Percentiles rank a stretch among this genome's conserved stretches.
These are phyloP conservation scores for Climacteris rufus DNA, from an alignment of 2,113 vertebrate species.

Conservation along the genomic window DNA sequence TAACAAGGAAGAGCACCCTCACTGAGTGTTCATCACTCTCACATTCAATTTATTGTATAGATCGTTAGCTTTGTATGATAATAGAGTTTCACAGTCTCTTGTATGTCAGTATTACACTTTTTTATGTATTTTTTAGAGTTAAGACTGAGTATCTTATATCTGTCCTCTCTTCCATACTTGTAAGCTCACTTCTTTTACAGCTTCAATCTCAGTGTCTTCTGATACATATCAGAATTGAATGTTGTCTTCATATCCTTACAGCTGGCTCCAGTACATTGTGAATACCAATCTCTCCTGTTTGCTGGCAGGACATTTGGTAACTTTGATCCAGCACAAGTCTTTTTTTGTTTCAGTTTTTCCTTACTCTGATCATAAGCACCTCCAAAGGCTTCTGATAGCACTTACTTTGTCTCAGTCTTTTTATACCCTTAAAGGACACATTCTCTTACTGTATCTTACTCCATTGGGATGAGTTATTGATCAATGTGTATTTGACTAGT, in stretches of 20 bases:
- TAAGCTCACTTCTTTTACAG: not conserved
- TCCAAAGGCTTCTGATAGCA: not conserved
- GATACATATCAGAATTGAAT: not conserved
- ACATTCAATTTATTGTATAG: not conserved
- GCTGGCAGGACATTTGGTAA: not conserved
- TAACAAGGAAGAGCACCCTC: not conserved
- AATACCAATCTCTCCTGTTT: not conserved
- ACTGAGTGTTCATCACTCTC: not conserved
- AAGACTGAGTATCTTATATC: not conserved
- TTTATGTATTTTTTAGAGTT: not conserved
- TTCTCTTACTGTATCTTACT: not conserved
- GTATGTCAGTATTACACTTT: not conserved
- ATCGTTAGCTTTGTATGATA: not conserved
- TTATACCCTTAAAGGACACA: not conserved
- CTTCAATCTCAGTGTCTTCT: not conserved
- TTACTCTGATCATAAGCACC: not conserved
- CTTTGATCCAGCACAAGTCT: not conserved
- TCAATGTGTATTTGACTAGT: not conserved
- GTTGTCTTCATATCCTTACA: not conserved
- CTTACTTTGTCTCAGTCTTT: not conserved
- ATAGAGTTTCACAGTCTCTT: not conserved
- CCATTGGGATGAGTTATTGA: not conserved
- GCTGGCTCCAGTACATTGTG: not conserved
- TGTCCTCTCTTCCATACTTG: not conserved
- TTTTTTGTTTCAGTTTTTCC: not conserved